Evolutionary conservation across 92 coral and sea anemone species (phyloP).

Genomic region (Epizoanthus stellaris): DNA sequence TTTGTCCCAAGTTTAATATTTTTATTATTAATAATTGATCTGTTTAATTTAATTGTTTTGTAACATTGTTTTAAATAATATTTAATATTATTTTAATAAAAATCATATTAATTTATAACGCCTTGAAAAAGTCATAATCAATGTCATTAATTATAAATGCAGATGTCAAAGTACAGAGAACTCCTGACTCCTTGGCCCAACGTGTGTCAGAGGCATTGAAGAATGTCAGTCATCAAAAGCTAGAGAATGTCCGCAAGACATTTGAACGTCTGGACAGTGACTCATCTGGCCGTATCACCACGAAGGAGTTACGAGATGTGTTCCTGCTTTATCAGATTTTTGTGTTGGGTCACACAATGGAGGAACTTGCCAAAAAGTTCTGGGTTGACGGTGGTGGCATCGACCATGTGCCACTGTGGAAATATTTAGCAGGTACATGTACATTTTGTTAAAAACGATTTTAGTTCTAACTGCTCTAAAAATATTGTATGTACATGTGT

Average conservation of each 20-base stretch:
- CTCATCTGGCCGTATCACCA: constrained; percentile 72
- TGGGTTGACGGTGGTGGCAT: constrained; percentile 63
- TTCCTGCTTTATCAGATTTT: constrained; percentile 69
- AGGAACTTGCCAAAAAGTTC: constrained; percentile 68
- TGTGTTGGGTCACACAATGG: constrained; percentile 71
- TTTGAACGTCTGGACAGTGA: constrained; percentile 66
- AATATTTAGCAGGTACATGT: constrained; percentile 60
- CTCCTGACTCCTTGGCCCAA: constrained; percentile 53
- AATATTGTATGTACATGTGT: too few relatives aligned
- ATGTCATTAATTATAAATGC: not conserved
- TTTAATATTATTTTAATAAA: too few relatives aligned
- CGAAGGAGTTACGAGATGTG: constrained; percentile 65
- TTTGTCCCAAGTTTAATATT: too few relatives aligned
- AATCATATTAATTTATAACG: too few relatives aligned
- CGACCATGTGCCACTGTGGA: constrained; percentile 58
- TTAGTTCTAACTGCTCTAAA: too few relatives aligned
- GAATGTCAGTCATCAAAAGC: constrained; percentile 62
- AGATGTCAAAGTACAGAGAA: constrained; percentile 39
- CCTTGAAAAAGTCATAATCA: too few relatives aligned
- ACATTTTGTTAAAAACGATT: too few relatives aligned
- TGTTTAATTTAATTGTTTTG: too few relatives aligned
- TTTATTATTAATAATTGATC: too few relatives aligned
- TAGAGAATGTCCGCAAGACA: constrained; percentile 54
- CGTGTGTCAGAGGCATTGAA: constrained; percentile 64
- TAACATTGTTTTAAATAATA: too few relatives aligned